These are phyloP conservation scores for Caenorhabditis remanei DNA, from an alignment of 1,140 invertebrate species.

Conservation along the genomic window DNA sequence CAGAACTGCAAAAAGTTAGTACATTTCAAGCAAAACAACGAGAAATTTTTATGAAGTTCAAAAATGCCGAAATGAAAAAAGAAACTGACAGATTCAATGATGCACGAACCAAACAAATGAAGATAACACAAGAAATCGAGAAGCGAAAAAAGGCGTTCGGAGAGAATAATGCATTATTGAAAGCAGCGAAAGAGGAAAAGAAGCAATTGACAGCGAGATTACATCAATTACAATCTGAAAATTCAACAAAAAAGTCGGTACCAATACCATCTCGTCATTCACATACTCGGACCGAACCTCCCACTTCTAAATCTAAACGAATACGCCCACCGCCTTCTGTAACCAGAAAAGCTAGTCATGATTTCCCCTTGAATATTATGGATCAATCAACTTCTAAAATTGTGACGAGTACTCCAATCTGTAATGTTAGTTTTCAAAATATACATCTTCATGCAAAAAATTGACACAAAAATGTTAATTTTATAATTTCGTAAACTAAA, in stretches of 20 bases:
- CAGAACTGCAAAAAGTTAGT: conserved; percentile 2
- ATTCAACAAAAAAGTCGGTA: not conserved
- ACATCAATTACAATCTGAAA: not conserved
- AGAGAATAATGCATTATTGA: not conserved
- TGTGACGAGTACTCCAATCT: conserved; percentile 13
- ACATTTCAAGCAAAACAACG: conserved; percentile 38
- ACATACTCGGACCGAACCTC: conserved; percentile 25
- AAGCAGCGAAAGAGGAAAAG: conserved; percentile 13
- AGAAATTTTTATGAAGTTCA: conserved; percentile 24
- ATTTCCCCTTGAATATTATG: not conserved
- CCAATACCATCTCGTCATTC: not conserved
- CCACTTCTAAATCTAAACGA: not conserved
- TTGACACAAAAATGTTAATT: too few species aligned
- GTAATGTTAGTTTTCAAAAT: conserved; percentile 19
- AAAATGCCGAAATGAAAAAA: conserved; percentile 30
- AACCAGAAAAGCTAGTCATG: conserved; percentile 8
- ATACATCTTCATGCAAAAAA: not conserved
- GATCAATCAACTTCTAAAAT: conserved; percentile 31
- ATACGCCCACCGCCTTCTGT: not conserved
- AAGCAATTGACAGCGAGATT: not conserved
- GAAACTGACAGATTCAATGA: not conserved
- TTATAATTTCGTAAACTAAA: not conserved
- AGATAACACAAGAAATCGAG: conserved; percentile 5
- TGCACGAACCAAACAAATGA: not conserved
- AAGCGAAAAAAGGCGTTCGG: conserved; percentile 7